Conservation (phyloP, 2,797 vertebrate genomes). For the Mormyrops boulengeri region DNA sequence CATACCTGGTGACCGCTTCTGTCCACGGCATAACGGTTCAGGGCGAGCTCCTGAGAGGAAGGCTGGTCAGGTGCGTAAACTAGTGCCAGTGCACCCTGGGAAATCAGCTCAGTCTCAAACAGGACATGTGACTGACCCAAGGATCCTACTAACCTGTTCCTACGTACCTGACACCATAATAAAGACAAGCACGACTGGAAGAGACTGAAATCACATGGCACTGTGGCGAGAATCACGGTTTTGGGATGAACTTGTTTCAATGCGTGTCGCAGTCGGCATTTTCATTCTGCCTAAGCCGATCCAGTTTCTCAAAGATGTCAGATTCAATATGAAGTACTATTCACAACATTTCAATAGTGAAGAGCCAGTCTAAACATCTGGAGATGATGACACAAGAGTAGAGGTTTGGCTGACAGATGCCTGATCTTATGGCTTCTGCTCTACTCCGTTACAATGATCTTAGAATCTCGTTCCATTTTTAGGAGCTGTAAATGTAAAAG, state of each 20-base stretch:
- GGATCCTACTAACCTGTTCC: neutral
- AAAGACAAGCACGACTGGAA: neutral
- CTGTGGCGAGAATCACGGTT: neutral
- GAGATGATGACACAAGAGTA: neutral
- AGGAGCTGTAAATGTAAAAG: neutral
- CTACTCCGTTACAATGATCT: neutral
- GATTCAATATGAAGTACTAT: neutral
- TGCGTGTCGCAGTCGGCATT: neutral
- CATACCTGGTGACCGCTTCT: slow-evolving; percentile 36
- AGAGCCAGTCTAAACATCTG: neutral
- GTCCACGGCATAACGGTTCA: slow-evolving; percentile 51
- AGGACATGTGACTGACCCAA: neutral
- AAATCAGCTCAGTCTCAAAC: neutral
- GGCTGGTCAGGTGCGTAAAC: slow-evolving; percentile 16
- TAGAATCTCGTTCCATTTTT: neutral
- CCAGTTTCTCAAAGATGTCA: neutral
- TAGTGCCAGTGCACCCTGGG: neutral
- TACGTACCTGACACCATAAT: neutral
- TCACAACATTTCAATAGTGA: neutral
- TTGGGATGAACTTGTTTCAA: neutral
- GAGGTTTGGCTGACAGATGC: neutral
- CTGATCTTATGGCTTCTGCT: neutral
- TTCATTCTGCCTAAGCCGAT: neutral
- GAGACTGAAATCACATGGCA: neutral
- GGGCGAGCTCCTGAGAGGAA: slow-evolving; percentile 45